Evolutionary conservation across 2,888 invertebrate species (phyloP), one percentile per base, ranked within the genome.

Genomic region (Cylindroiulus punctatus): DNA sequence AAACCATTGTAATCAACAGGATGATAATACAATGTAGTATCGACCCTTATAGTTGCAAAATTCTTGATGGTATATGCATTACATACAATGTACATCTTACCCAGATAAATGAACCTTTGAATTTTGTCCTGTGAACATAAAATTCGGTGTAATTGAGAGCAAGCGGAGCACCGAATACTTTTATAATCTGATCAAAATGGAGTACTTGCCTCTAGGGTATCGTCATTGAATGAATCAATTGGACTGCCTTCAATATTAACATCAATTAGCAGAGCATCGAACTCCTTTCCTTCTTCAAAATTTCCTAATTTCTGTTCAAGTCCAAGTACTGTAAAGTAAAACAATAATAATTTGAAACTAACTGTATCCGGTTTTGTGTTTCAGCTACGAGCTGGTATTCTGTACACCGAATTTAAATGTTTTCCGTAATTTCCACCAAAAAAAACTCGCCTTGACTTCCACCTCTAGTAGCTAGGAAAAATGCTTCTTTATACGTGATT

Each of bases 381-480:
- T n/a, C n/a, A 40, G 40, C 8, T 4, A 40, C 40, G 8, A 40
- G 40, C 40, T 40, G 40, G 4, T 40, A 40, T 8, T 8, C 4
- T 40, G 40, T 40, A 7, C 5, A 40, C 4, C 40, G 5, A 40
- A 8, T 40, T 4, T 4, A 4, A 4, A 40, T 40, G 8, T 40
- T 40, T 40, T n/a, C n/a, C 40, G 40, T 40, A 7, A 40, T 40
- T 40, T 40, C n/a, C n/a, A n/a, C n/a, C n/a, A n/a, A n/a, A n/a
- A n/a, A 47, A 5, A 1, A 81, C 65, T 86, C 87, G 95, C 95
- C 95, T 93, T 92, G 93, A 87, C 96, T 96, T 8, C 97, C 97
- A 26, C 97, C 97, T 85, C 96, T 91, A 0, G 97, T 98, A 19
- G 96, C 97, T 89, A 97, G 92, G 90, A 95, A 94, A 90, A 97